These are phyloP conservation scores for Sceloporus tristichus DNA, from an alignment of 2,113 vertebrate genomes.

Conservation along the genomic window DNA sequence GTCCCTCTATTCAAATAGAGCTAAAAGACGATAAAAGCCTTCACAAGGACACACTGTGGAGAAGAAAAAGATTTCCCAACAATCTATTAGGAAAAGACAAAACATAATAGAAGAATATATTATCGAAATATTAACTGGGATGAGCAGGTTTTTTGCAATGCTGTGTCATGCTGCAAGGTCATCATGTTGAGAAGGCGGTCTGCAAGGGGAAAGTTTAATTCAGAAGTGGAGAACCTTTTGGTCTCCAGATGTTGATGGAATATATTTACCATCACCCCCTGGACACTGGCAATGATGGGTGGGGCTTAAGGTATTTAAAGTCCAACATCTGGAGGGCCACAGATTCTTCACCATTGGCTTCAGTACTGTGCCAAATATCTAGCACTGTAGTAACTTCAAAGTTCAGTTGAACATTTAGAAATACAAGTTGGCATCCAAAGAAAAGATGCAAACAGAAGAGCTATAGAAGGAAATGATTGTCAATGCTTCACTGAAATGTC, in stretches of 20 bases:
- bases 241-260: background rate
- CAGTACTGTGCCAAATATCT: no score
- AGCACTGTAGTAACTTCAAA: no score
- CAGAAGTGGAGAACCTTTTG: background rate
- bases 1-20: conserved; percentile 41
- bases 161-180: background rate
- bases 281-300: background rate
- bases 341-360: no score
- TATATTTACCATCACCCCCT: background rate
- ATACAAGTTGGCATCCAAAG: no score
- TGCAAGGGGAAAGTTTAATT: background rate
- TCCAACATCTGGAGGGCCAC: background rate
- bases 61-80: background rate
- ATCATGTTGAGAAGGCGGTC: background rate
- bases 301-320: no score
- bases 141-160: background rate
- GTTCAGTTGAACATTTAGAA: no score
- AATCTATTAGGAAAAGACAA: no score
- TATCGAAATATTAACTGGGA: background rate
- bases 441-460: no score
- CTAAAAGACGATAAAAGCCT: conserved; percentile 16
- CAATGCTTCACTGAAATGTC: no score
- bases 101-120: background rate
- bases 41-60: conserved; percentile 15
- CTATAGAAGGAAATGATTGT: no score